Percentiles rank a stretch among this genome's conserved stretches.
phyloP scores from a whole-genome alignment of 2,797 vertebrate genomes.

The Myiotriccus ornatus region DNA sequence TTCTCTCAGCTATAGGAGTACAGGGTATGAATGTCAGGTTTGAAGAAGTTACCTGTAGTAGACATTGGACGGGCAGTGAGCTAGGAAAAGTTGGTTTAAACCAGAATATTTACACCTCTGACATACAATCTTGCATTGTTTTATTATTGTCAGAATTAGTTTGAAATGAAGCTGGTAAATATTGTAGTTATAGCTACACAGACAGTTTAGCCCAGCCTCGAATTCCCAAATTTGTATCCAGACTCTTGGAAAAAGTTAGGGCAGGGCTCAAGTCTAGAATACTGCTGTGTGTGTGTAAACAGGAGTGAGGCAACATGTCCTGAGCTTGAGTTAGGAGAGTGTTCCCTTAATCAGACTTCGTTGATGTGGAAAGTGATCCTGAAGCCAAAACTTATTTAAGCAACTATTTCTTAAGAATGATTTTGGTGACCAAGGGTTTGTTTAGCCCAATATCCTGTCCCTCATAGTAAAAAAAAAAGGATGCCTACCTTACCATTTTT shows the following conservation, averaged over 20 bases:
- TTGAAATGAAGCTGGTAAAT: background rate
- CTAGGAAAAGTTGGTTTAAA: background rate
- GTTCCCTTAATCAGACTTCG: background rate
- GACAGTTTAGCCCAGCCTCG: background rate
- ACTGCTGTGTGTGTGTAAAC: background rate
- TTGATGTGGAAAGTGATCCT: background rate
- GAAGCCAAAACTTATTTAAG: background rate
- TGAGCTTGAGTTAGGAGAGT: background rate
- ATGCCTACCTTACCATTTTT: background rate
- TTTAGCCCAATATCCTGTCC: background rate
- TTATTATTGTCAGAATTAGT: background rate
- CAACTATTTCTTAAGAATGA: background rate
- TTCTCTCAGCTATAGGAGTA: background rate
- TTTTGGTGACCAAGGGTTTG: background rate
- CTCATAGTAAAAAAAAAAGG: background rate
- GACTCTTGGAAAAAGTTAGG: background rate
- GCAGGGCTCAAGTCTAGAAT: background rate
- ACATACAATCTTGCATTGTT: background rate
- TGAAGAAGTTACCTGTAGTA: background rate
- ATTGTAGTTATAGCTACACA: background rate
- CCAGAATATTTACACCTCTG: background rate
- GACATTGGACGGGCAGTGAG: background rate
- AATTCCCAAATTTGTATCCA: background rate
- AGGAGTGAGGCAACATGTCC: background rate
- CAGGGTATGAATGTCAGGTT: background rate